A percentile compares a stretch with the other conserved stretches of the same genome.
Conservation (phyloP, 2,888 invertebrate species). For the Dascillus cervinus region DNA sequence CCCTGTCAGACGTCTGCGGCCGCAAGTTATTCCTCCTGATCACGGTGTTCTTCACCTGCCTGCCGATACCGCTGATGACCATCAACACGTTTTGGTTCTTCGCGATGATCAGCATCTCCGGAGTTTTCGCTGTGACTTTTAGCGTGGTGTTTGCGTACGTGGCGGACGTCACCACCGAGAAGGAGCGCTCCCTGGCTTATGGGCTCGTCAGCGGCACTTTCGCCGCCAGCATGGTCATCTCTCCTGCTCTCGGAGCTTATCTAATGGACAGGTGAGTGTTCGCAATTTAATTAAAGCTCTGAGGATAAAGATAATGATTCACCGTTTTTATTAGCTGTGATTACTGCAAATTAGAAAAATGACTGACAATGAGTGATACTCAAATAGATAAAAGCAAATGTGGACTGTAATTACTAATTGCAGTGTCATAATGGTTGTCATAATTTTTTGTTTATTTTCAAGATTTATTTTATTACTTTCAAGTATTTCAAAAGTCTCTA, state of each 20-base stretch:
- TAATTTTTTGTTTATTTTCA: too few relatives aligned
- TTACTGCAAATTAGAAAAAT: too few relatives aligned
- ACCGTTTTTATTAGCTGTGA: too few relatives aligned
- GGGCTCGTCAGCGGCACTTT: constrained; percentile 93
- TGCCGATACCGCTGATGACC: constrained; percentile 97
- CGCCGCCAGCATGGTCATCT: constrained; percentile 97
- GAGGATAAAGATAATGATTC: too few relatives aligned
- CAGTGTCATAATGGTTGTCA: too few relatives aligned
- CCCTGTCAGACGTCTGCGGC: constrained; percentile 97
- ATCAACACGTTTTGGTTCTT: constrained; percentile 94
- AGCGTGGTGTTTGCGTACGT: constrained; percentile 99
- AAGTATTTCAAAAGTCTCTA: too few relatives aligned
- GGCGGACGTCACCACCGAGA: constrained; percentile 96
- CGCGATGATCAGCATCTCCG: constrained; percentile 97
- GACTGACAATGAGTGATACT: too few relatives aligned
- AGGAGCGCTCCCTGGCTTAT: constrained; percentile 90
- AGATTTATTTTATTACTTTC: too few relatives aligned
- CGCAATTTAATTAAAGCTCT: constrained; percentile 1
- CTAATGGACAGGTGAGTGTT: constrained; percentile 58
- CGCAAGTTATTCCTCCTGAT: constrained; percentile 95
- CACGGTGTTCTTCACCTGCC: constrained; percentile 98
- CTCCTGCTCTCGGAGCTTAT: constrained; percentile 91
- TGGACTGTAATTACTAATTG: too few relatives aligned
- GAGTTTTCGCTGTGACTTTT: constrained; percentile 98
- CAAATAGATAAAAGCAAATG: too few relatives aligned